Evolutionary conservation across 2,888 invertebrate genomes (phyloP), one percentile per base, ranked within the genome.

Genomic region (Papilio demoleus): DNA sequence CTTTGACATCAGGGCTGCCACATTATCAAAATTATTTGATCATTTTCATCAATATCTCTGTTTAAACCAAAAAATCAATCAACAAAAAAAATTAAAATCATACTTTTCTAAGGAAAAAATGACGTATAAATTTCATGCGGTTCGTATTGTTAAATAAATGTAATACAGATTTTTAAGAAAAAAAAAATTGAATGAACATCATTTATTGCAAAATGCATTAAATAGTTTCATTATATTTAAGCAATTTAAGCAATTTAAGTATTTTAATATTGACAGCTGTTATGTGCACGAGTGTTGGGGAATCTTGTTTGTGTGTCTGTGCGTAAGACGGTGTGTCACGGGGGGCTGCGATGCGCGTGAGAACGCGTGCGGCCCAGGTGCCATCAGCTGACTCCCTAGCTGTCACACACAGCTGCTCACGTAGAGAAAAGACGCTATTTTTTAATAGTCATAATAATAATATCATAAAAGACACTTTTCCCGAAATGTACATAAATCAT

Each of bases 311-410:
- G 68, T 61, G 50, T 71, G 80, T 76, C 78, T 77, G 77, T 75
- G 79, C 77, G 77, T 76, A 74, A 79, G 77, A 42, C 68, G 72
- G 73, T 77, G 89, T 88, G 87, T 19, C 47, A 22, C 19, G 22
- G 47, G 22, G 47, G 47, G 47, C n/a, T 42, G 38, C 38, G 42
- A 5, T 77, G 81, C 85, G 84, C 91, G 91, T 91, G 92, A 87
- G 91, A 91, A 92, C 84, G 85, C 83, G 85, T 84, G 85, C 82
- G 82, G 76, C 80, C 89, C 90, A 88, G 90, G 87, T 91, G 90
- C 76, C 78, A 77, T 85, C 84, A 84, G 81, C 83, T 84, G 78
- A 79, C 77, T 77, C 82, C 81, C 77, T 77, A 76, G 70, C 73
- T 65, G 70, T 72, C 65, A 45, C 8, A 14, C 67, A 67, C 90